A percentile compares a stretch with the other conserved stretches of the same genome.
These are phyloP conservation scores for Margaritifera margaritifera DNA, from an alignment of 2,888 invertebrate genomes.

Conservation along the genomic window DNA sequence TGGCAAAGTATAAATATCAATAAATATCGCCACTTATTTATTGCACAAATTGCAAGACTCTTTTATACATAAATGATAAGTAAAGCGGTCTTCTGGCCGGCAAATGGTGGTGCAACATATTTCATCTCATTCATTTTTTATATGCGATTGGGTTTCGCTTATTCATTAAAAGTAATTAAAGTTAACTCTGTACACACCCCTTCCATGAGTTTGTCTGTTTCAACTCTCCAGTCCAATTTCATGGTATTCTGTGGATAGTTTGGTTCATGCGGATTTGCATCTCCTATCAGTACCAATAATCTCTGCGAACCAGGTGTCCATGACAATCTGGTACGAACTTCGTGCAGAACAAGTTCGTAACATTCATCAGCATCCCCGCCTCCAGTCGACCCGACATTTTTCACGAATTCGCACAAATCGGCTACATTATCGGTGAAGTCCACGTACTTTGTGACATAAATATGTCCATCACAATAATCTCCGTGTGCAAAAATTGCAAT, in stretches of 20 bases:
- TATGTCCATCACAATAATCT: constrained; percentile 61
- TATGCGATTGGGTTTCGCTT: not conserved
- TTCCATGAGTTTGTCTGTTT: constrained; percentile 9
- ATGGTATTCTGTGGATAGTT: constrained; percentile 28
- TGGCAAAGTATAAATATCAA: too few species aligned
- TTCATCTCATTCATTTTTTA: too few species aligned
- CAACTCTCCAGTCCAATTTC: constrained; percentile 47
- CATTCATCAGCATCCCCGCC: constrained; percentile 44
- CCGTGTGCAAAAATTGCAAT: constrained; percentile 69
- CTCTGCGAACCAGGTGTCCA: constrained; percentile 49
- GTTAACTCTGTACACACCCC: constrained; percentile 5
- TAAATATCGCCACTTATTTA: too few species aligned
- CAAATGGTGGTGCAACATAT: too few species aligned
- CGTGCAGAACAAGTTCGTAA: constrained; percentile 40
- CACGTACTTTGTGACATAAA: constrained; percentile 58
- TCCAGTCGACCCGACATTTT: constrained; percentile 35
- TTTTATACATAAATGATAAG: too few species aligned
- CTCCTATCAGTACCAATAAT: constrained; percentile 54
- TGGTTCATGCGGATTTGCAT: constrained; percentile 38
- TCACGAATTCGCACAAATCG: constrained; percentile 50
- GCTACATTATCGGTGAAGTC: constrained; percentile 51
- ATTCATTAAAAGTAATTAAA: not conserved
- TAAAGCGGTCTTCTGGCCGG: too few species aligned
- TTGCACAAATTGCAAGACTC: too few species aligned
- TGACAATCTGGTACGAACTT: constrained; percentile 43